phyloP scores from a whole-genome alignment of 2,113 vertebrate genomes.

The Cyphomyrus plagiostoma region DNA sequence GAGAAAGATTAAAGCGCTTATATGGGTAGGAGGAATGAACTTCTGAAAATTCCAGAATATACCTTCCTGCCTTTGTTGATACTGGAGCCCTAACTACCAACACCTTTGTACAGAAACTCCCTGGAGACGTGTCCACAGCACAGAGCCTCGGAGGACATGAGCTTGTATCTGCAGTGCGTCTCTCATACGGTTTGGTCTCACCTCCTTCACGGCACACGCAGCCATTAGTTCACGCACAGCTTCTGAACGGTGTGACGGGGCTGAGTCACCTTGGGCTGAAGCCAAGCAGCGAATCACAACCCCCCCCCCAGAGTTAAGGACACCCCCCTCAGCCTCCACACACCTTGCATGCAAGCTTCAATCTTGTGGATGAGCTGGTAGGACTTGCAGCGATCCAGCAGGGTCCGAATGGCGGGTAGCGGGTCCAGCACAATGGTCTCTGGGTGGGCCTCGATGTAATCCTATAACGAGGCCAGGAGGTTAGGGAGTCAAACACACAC shows the following conservation, averaged over 20 bases:
- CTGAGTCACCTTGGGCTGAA: neutral
- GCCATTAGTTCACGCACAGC: neutral
- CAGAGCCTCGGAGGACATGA: neutral
- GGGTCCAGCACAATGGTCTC: conserved; percentile 96
- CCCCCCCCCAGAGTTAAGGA: neutral
- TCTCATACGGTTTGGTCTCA: neutral
- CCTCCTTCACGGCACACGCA: neutral
- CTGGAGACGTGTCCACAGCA: neutral
- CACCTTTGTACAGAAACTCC: neutral
- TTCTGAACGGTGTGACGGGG: neutral
- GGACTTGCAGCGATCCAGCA: conserved; percentile 94
- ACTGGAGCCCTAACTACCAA: neutral
- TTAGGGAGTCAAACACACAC: neutral
- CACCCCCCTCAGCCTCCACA: neutral
- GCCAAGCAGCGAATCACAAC: neutral
- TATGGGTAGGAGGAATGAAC: neutral
- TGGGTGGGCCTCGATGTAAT: conserved; percentile 92
- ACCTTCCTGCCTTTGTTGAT: neutral
- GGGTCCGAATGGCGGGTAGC: conserved; percentile 88
- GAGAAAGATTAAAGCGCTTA: neutral
- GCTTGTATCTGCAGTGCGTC: neutral
- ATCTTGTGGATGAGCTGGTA: conserved; percentile 93
- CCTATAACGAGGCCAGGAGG: conserved; percentile 59
- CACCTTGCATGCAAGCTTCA: conserved; percentile 93
- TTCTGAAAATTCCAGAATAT: neutral